Percentiles rank a stretch among this genome's conserved stretches.
Evolutionary conservation across 2,113 vertebrate species (phyloP).

Genomic region (Spea multiplicata): DNA sequence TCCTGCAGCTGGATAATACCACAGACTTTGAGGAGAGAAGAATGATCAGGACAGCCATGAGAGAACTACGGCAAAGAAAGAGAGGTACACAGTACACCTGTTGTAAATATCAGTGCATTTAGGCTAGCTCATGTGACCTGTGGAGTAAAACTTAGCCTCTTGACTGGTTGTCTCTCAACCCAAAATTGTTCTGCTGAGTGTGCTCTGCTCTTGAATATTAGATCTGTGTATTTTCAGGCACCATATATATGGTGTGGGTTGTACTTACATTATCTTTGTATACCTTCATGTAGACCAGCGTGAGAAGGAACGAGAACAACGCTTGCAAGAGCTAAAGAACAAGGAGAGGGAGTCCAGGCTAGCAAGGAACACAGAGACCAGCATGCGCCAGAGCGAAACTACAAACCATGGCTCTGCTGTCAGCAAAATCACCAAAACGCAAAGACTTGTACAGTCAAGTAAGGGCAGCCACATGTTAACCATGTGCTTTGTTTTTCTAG

Average conservation of each 20-base stretch:
- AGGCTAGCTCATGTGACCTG: no score
- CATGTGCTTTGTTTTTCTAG: no score
- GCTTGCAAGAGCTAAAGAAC: slow-evolving; percentile 79
- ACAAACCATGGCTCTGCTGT: slow-evolving; percentile 74
- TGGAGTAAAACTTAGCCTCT: no score
- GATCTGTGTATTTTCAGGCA: no score
- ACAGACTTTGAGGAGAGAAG: slow-evolving; percentile 90
- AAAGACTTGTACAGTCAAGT: slow-evolving; percentile 87
- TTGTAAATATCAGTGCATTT: no score
- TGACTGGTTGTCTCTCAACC: background rate
- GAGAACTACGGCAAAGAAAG: slow-evolving; percentile 91
- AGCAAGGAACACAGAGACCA: slow-evolving; percentile 67
- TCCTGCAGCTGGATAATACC: slow-evolving; percentile 79
- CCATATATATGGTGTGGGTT: no score
- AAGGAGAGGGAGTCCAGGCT: slow-evolving; percentile 67
- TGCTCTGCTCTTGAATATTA: no score
- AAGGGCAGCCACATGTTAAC: slow-evolving; percentile 45
- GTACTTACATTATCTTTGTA: no score
- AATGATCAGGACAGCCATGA: slow-evolving; percentile 87
- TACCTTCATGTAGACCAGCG: slow-evolving; percentile 70
- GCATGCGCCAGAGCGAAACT: slow-evolving; percentile 76
- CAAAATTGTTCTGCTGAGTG: background rate
- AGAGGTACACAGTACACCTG: slow-evolving; percentile 72
- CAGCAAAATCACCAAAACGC: slow-evolving; percentile 86
- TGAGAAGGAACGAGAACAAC: slow-evolving; percentile 84